phyloP scores from a whole-genome alignment of 2,797 vertebrate genomes.

The Sebastes hubbsi region DNA sequence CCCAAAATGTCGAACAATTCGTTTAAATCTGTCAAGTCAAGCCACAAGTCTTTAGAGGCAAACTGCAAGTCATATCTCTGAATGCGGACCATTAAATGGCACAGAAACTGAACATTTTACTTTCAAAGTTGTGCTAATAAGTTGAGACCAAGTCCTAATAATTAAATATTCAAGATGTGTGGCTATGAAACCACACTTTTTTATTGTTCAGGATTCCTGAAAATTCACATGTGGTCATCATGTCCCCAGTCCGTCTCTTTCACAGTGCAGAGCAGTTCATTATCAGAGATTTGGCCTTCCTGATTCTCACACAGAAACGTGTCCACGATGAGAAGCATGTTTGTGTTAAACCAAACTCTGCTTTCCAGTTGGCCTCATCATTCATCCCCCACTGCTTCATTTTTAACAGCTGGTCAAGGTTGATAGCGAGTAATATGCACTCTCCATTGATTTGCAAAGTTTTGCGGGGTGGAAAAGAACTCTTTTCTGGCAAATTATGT shows the following conservation, averaged over 20 bases:
- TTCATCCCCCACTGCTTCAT: slow-evolving; percentile 10
- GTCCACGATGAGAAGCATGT: not conserved
- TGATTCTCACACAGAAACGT: not conserved
- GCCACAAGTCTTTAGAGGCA: no score
- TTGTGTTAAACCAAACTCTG: slow-evolving; percentile 3
- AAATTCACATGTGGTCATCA: not conserved
- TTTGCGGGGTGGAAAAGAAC: slow-evolving; percentile 3
- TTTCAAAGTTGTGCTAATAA: no score
- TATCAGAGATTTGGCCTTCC: not conserved
- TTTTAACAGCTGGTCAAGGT: slow-evolving; percentile 54
- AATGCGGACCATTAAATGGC: no score
- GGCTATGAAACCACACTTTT: no score
- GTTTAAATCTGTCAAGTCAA: no score
- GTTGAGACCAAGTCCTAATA: no score
- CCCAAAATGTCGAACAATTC: no score
- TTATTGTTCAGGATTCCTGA: not conserved
- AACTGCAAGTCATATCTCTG: no score
- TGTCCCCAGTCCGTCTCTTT: not conserved
- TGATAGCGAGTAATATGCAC: slow-evolving; percentile 56
- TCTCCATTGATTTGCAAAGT: slow-evolving; percentile 60
- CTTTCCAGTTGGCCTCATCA: slow-evolving; percentile 2
- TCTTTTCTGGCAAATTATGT: slow-evolving; percentile 43
- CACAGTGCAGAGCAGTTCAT: not conserved
- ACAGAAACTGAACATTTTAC: no score
- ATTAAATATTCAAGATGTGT: no score